Evolutionary conservation across 2,797 vertebrate species (phyloP), one percentile per base, ranked within the genome.

Genomic region (Somateria mollissima): DNA sequence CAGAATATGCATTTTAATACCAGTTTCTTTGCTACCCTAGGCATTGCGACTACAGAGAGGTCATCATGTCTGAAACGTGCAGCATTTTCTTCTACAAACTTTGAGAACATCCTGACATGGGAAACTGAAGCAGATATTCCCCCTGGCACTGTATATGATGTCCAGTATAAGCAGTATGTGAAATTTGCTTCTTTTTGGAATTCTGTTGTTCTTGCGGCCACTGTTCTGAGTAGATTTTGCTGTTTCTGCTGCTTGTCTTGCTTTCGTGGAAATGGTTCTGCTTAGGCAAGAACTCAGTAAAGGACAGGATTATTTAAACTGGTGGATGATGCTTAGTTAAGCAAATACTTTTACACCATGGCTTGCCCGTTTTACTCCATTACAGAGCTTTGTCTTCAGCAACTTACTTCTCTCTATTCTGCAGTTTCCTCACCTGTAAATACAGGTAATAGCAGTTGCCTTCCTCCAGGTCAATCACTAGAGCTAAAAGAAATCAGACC

Each of bases 101-200:
- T 98, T 66, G 98, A 98, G 72, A 98, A 97, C 95, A 97, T 98
- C 94, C 94, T 98, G 90, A 96, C 70, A 0, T 98, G 98, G 98
- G 94, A 97, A 47, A 77, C 80, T 0, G 82, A 77, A 19, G 92
- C 62, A 8, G 86, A 93, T 7, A 60, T 65, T 32, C 18, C 84
- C 13, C 75, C 92, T 8, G 97, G 89, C 94, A 97, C 89, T 0
- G 61, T 96, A 37, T 98, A 98, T 87, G 97, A 97, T 7, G 97
- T 98, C 27, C 95, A 98, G 0, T 98, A 98, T 27, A 98, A 97
- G 92, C 96, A 37, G 98, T 97, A 96, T 5, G 96, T 84, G 72
- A 56, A 10, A 12, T 80, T 56, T 34, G 32, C 64, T 65, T 80
- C 54, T 64, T 32, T 62, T 22, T 21, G 39, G 47, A 28, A 41